phyloP scores from a whole-genome alignment of 2,888 invertebrate genomes.

The Habroteleia sp. region DNA sequence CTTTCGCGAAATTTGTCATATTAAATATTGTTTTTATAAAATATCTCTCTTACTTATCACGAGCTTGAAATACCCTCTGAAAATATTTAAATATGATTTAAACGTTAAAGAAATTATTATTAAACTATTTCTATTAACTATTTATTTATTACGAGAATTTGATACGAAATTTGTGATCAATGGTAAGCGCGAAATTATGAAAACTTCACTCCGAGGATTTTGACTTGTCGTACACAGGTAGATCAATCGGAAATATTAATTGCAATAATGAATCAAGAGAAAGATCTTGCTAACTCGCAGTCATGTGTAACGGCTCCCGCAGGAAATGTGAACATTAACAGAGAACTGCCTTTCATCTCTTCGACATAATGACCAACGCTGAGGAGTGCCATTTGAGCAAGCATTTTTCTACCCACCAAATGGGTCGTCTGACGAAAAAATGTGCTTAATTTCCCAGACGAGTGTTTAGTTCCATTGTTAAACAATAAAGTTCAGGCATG shows the following conservation, averaged over 20 bases:
- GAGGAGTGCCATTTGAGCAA: constrained; percentile 7
- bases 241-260: constrained; percentile 51
- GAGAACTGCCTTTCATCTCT: constrained; percentile 32
- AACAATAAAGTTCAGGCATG: constrained; percentile 18
- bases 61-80: too few relatives aligned
- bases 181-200: too few relatives aligned
- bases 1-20: too few relatives aligned
- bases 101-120: too few relatives aligned
- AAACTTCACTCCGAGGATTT: too few relatives aligned
- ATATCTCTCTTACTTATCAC: too few relatives aligned
- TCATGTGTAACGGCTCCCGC: constrained; percentile 39
- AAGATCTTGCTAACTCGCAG: constrained; percentile 38
- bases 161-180: too few relatives aligned
- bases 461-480: constrained; percentile 40
- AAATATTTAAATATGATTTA: too few relatives aligned
- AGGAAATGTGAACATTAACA: constrained; percentile 51
- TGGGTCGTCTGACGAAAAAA: constrained; percentile 1
- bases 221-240: constrained; percentile 21
- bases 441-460: constrained; percentile 45
- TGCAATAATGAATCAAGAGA: constrained; percentile 54
- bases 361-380: constrained; percentile 39
- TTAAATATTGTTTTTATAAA: too few relatives aligned
- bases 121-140: too few relatives aligned
- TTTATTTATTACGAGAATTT: too few relatives aligned
- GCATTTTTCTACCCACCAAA: constrained; percentile 11